Conservation (phyloP, 2,113 vertebrate genomes). For the Litocranius walleri region DNA sequence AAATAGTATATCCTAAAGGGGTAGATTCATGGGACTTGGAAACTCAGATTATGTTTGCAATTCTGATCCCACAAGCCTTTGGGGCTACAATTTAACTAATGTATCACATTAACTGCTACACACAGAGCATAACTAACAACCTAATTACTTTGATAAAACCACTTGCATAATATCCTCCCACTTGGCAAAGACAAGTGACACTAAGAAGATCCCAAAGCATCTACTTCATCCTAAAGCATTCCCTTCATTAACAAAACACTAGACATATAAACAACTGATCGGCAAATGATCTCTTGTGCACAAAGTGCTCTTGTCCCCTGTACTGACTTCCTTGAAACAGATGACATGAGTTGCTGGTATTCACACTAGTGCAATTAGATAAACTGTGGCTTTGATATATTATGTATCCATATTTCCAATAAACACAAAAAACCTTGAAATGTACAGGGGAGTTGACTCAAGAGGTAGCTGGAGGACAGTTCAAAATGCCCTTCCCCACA, state of each 20-base stretch:
- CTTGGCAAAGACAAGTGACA: slow-evolving; percentile 36
- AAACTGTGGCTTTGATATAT: not conserved
- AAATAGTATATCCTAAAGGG: slow-evolving; percentile 37
- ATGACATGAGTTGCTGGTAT: not conserved
- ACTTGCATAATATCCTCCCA: slow-evolving; percentile 42
- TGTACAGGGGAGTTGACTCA: not conserved
- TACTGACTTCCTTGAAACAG: not conserved
- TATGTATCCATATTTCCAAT: not conserved
- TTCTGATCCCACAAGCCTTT: slow-evolving; percentile 68
- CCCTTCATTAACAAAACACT: not conserved
- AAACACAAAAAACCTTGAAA: not conserved
- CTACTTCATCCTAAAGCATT: not conserved
- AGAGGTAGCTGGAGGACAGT: not conserved
- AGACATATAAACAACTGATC: not conserved
- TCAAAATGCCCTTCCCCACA: not conserved
- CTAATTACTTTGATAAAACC: slow-evolving; percentile 70
- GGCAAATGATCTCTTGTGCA: not conserved
- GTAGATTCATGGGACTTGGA: not conserved
- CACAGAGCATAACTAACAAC: slow-evolving; percentile 40
- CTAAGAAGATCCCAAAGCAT: slow-evolving; percentile 28
- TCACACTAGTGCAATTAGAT: not conserved
- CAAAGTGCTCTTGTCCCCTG: not conserved
- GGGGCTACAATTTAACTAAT: slow-evolving; percentile 68
- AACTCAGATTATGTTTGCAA: slow-evolving; percentile 37
- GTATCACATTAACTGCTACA: slow-evolving; percentile 64